Evolutionary conservation across 1,140 invertebrate species (phyloP), one percentile per base, ranked within the genome.

Genomic region (Leptinotarsa undecemlineata): DNA sequence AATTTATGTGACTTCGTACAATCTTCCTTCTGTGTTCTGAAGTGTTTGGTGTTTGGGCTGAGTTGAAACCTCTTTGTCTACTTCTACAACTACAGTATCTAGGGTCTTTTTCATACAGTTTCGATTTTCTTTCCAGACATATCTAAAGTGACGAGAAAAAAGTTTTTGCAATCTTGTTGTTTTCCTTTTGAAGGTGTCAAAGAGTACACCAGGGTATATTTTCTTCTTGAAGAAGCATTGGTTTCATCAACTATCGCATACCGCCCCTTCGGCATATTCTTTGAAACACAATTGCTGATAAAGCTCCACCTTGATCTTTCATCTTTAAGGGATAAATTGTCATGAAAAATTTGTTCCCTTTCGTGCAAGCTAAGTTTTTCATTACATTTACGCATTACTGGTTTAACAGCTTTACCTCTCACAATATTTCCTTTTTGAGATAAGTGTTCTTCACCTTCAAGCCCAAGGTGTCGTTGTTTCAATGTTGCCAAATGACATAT

Each of bases 121-220:
- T n/a, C n/a, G n/a, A n/a, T n/a, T n/a, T n/a, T 33, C 26, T 33
- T 33, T 2, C 26, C 26, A 33, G 26, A 33, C 8, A 33, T 33
- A 33, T 33, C 26, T 33, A 1, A 33, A 33, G 6, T 33, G 26
- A 6, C 26, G 6, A 33, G 5, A 33, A 33, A 33, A 20, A n/a
- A 60, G 57, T 11, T 60, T 60, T 17, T 60, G 19, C 57, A 60
- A 60, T 17, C 15, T 60, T 60, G 57, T 6, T 60, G 57, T n/a
- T 17, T 60, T 60, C 4, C 19, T 5, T 8, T 60, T 60, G 17
- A n/a, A 20, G 17, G 17, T 60, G 57, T 60, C 17, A 60, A 60
- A 20, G 17, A n/a, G 57, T 60, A 60, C 15, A 60, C 57, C 15
- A 60, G 57, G 57, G 57, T n/a, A 60, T 60, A 60, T 60, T 60